Conservation (phyloP, 1,140 invertebrate species). For the Philotrypesis tridentata region DNA sequence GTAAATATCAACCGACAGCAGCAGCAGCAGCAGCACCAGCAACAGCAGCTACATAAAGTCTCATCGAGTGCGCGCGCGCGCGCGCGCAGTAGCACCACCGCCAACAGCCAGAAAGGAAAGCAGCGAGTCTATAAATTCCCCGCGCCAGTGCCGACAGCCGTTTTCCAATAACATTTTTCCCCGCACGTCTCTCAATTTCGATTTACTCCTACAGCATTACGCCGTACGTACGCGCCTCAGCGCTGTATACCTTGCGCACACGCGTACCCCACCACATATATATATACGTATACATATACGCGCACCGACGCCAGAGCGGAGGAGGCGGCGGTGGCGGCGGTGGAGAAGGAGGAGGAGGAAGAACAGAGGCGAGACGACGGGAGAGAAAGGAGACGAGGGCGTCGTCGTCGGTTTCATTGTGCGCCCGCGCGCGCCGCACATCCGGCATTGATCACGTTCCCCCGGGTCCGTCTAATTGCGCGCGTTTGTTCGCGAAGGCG, state of each 20-base stretch:
- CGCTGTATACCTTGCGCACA: no score
- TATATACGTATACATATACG: background rate
- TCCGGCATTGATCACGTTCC: constrained; percentile 51
- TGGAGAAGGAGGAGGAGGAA: background rate
- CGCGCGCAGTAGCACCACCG: background rate
- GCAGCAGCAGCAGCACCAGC: no score
- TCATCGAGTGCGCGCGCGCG: background rate
- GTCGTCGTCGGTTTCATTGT: constrained; percentile 37
- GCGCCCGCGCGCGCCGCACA: background rate
- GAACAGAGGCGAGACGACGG: background rate
- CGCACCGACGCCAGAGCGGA: background rate
- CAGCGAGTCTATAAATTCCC: background rate
- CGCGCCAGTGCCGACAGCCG: background rate
- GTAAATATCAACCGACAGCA: background rate
- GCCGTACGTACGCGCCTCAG: no score
- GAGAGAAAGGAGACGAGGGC: background rate
- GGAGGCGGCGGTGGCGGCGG: background rate
- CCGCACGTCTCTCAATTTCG: constrained; percentile 16
- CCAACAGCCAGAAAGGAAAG: no score
- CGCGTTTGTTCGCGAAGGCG: constrained; percentile 47
- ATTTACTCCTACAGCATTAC: background rate
- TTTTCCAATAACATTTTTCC: constrained; percentile 42
- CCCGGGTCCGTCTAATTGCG: constrained; percentile 47
- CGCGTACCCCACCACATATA: no score
- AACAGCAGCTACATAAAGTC: background rate